Evolutionary conservation across 2,888 invertebrate species (phyloP).

Genomic region (Rhagophthalmus giganteus): DNA sequence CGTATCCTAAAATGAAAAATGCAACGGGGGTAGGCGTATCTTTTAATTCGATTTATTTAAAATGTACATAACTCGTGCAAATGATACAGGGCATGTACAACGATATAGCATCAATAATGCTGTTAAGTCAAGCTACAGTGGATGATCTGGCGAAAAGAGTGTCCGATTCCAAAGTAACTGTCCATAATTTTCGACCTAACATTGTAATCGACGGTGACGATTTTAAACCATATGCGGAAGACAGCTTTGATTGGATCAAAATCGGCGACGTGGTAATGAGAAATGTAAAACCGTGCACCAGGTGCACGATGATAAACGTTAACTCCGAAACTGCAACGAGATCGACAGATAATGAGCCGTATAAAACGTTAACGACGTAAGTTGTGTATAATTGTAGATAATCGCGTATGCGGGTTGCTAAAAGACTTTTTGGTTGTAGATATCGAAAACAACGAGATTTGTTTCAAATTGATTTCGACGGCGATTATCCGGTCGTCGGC

Average conservation of each 20-base stretch:
- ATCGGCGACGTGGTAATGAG: conserved; percentile 59
- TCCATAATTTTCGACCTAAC: conserved; percentile 15
- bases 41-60: too few species aligned
- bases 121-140: conserved; percentile 1
- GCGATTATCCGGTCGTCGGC: not conserved
- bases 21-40: conserved; percentile 8
- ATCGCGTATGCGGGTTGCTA: too few species aligned
- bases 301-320: conserved; percentile 56
- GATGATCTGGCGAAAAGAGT: conserved; percentile 4
- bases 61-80: too few species aligned
- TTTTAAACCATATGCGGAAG: conserved; percentile 56
- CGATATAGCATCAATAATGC: not conserved
- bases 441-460: too few species aligned
- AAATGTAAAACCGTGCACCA: conserved; percentile 60
- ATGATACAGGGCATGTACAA: conserved; percentile 9
- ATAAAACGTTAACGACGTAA: conserved; percentile 11
- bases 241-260: conserved; percentile 62
- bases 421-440: not conserved
- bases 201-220: conserved; percentile 2
- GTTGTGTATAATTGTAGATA: not conserved
- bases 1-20: conserved; percentile 6
- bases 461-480: too few species aligned
- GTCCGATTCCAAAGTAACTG: not conserved
- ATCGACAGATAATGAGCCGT: conserved; percentile 42
- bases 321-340: conserved; percentile 57